Percentiles rank a stretch among this genome's conserved stretches.
Conservation (phyloP, 2,113 vertebrate species). For the Campylomormyrus tamandua region DNA sequence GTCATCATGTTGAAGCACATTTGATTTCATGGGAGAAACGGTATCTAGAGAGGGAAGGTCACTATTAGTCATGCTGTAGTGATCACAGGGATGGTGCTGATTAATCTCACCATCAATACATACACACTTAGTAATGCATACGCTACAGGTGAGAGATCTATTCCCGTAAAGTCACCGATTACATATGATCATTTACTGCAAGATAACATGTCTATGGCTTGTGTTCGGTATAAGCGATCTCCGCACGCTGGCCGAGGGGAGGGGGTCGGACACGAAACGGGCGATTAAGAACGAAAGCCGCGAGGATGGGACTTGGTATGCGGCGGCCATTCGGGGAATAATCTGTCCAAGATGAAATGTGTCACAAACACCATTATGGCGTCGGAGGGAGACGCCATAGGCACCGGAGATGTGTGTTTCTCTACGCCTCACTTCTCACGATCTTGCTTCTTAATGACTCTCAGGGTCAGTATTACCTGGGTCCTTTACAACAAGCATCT, state of each 20-base stretch:
- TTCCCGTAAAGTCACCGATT: background rate
- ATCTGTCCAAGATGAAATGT: background rate
- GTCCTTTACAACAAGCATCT: background rate
- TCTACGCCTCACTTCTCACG: background rate
- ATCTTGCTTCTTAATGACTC: background rate
- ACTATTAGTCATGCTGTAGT: background rate
- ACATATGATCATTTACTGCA: background rate
- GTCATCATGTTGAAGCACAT: background rate
- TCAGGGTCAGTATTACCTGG: background rate
- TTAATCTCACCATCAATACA: background rate
- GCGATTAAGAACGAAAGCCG: background rate
- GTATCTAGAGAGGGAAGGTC: background rate
- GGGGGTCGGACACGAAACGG: background rate
- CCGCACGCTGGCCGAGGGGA: background rate
- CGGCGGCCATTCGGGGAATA: background rate
- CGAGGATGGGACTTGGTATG: background rate
- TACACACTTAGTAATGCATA: background rate
- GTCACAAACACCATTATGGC: background rate
- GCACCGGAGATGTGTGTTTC: background rate
- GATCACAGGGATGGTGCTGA: background rate
- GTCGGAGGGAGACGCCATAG: background rate
- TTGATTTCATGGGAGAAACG: background rate
- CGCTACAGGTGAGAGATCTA: background rate
- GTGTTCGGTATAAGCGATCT: background rate
- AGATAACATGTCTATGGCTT: background rate